Evolutionary conservation across 2,888 invertebrate genomes (phyloP).

Genomic region (Cantharis flavilabris): DNA sequence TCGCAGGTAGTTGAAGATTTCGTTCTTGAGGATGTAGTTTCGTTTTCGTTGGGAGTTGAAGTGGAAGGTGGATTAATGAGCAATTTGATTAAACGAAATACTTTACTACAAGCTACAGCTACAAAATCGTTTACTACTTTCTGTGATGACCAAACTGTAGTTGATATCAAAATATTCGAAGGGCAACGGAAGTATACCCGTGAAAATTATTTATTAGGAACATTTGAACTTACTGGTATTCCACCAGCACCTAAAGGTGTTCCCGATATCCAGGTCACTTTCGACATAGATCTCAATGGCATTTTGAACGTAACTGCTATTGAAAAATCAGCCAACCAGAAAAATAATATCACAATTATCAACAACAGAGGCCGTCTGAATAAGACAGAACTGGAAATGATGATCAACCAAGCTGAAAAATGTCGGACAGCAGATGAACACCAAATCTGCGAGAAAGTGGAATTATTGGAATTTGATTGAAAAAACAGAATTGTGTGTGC

Average conservation of each 20-base stretch:
- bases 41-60: constrained; percentile 83
- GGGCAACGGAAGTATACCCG: constrained; percentile 88
- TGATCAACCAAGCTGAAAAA: neutral
- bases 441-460: constrained; percentile 67
- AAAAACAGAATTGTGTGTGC: no score
- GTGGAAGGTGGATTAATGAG: constrained; percentile 91
- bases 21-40: constrained; percentile 83
- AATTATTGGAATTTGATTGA: neutral
- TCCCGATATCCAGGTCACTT: constrained; percentile 69
- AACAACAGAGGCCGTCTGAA: constrained; percentile 96
- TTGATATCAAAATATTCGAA: constrained; percentile 83
- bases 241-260: constrained; percentile 94
- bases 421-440: neutral
- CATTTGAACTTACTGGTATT: constrained; percentile 90
- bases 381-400: constrained; percentile 88
- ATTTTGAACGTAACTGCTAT: constrained; percentile 96
- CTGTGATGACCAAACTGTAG: constrained; percentile 92
- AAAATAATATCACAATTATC: constrained; percentile 98
- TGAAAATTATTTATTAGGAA: constrained; percentile 88
- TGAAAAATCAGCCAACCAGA: constrained; percentile 98
- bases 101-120: constrained; percentile 89
- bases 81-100: constrained; percentile 88
- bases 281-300: constrained; percentile 93
- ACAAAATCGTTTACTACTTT: constrained; percentile 91
- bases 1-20: neutral